Base-by-base conservation (phyloP, 2,888 invertebrate species). In the Eristalis arbustorum region DNA sequence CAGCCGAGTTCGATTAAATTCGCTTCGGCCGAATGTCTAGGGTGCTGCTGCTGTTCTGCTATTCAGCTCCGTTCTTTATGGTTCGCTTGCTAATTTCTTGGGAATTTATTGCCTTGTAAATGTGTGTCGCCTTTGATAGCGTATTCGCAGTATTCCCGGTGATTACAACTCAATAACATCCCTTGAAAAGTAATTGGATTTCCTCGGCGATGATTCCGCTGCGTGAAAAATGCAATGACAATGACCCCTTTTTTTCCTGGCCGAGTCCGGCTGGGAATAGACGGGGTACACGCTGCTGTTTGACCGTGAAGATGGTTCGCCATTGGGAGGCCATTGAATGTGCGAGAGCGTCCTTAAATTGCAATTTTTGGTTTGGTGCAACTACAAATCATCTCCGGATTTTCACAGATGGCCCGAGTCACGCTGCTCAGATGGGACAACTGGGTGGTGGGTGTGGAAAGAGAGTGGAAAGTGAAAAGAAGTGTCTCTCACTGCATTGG, bases 111-210 rank as follows among this genome's bases (percentile, higher is more conserved):
- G 83, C 75, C 87, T 83, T 87, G 87, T 87, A 87, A 87, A 87
- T 83, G 73, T 87, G 67, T 87, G 87, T 75, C 87, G 87, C 71
- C 78, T 81, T 81, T 80, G 72, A 71, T 77, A 59, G 68, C 78
- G 77, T 87, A 72, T 67, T 82, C 49, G 49, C 49, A 8, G 49
- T 8, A 18, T 18, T 49, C 78, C 83, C 83, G 87, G 87, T 87
- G 87, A 87, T 87, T 87, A 87, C 87, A 87, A 87, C 87, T 87
- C 87, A 87, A 87, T 87, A 87, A 87, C 87, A 87, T 78, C 87
- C 87, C 87, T 69, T 59, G 83, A 67, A 87, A 72, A 83, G 78
- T 87, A 87, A 87, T 87, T 87, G 83, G 83, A 83, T 83, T 87
- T 83, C 74, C 71, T 75, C 69, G 83, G 75, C 71, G 83, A 83